Base-by-base conservation (phyloP, 2,113 vertebrate genomes). In the Vanacampus margaritifer region DNA sequence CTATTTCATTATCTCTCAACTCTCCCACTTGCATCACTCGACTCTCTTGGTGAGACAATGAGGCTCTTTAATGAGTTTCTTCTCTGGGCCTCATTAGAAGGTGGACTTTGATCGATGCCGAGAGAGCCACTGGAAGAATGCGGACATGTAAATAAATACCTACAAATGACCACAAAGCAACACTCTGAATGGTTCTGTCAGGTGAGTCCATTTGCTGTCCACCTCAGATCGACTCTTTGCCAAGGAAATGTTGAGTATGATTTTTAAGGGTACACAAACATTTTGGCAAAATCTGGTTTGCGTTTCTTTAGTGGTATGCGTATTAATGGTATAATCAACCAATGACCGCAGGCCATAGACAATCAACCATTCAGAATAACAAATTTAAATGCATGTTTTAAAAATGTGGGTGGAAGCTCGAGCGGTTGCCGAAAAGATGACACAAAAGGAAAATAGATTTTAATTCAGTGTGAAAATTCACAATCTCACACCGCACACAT, bases 41-140 rank as follows among this genome's bases (percentile, higher is more conserved):
- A 35, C 64, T 74, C 48, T 56, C 50, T 51, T 63, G 28, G 72
- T 61, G 56, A 64, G 70, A 76, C 76, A 79, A 82, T 75, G 80
- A 76, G 74, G 77, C 71, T 67, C 68, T 79, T 80, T 84, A 87
- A 89, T 82, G 76, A 84, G 78, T 75, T 74, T 79, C 79, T 86
- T 82, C 74, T 80, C 69, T 78, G 48, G 53, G 72, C 70, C 70
- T 84, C 86, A 84, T 86, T 87, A 82, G 80, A 71, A 68, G 77
- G 79, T 79, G 83, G 83, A 87, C 79, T 81, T 58, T 82, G 81
- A 90, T 77, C 73, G 88, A 90, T 86, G 80, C 26, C 19, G 57
- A 68, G 57, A 68, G 69, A 51, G 48, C 48, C 21, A 17, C 60
- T 43, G 11, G 62, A 64, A 64, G 21, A 39, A 61, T 68, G 65